These are phyloP conservation scores for Mobula hypostoma DNA, from an alignment of 2,113 vertebrate species.

Conservation along the genomic window DNA sequence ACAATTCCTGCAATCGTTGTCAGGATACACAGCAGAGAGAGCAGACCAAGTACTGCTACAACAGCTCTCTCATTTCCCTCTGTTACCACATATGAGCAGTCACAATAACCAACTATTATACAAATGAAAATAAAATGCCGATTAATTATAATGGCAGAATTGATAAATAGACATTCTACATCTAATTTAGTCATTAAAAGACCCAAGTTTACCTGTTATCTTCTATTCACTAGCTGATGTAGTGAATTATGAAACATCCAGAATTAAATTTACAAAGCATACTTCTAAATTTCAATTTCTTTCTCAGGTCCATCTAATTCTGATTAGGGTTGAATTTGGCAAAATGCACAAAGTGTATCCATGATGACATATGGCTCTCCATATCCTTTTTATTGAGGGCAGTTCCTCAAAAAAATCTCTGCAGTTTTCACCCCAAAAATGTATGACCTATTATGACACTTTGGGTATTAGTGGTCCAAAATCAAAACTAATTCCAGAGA, in stretches of 20 bases:
- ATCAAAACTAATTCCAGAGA: neutral
- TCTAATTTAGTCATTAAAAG: neutral
- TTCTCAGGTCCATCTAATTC: neutral
- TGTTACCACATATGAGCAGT: neutral
- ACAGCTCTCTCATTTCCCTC: constrained; percentile 33
- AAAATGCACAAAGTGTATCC: neutral
- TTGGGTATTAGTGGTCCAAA: neutral
- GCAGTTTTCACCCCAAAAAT: neutral
- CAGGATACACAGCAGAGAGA: constrained; percentile 7
- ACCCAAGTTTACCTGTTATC: neutral
- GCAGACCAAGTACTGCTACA: constrained; percentile 28
- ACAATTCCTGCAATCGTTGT: constrained; percentile 6
- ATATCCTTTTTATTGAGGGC: neutral
- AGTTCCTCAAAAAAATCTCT: neutral
- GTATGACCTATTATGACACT: neutral
- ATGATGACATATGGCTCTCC: neutral
- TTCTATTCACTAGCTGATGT: neutral
- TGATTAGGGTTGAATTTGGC: neutral
- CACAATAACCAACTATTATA: neutral
- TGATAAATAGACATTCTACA: neutral
- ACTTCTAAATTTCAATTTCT: neutral
- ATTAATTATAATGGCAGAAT: neutral
- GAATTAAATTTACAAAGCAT: neutral
- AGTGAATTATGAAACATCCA: neutral
- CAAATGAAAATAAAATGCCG: neutral